Percentiles rank a stretch among this genome's conserved stretches.
These are phyloP conservation scores for Drosophila truncata DNA, from an alignment of 1,140 invertebrate genomes.

Conservation along the genomic window DNA sequence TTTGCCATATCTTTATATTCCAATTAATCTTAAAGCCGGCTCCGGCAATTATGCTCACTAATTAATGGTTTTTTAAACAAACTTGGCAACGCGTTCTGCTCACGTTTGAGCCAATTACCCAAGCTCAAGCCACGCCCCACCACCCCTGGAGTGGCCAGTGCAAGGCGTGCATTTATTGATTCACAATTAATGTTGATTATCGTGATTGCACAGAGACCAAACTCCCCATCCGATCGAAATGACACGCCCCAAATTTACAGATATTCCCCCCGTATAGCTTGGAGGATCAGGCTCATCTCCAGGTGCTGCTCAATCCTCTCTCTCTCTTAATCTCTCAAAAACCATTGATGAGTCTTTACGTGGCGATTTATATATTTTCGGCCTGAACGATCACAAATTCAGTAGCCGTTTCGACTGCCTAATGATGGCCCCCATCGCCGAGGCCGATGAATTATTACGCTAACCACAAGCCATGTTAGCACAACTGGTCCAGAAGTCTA, in stretches of 20 bases:
- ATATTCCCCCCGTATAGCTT: slow-evolving; percentile 41
- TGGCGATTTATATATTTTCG: slow-evolving; percentile 29
- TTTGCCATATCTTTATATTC: slow-evolving; percentile 65
- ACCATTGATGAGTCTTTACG: slow-evolving; percentile 40
- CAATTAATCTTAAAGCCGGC: slow-evolving; percentile 71
- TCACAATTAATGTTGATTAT: slow-evolving; percentile 81
- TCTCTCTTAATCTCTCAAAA: slow-evolving; percentile 15
- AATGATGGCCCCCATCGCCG: slow-evolving; percentile 66
- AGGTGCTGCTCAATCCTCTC: slow-evolving; percentile 4
- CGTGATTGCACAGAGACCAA: slow-evolving; percentile 57
- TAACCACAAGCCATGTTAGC: slow-evolving; percentile 81
- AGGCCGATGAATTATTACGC: slow-evolving; percentile 77
- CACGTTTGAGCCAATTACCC: slow-evolving; percentile 76
- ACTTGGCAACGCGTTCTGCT: slow-evolving; percentile 78
- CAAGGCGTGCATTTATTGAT: slow-evolving; percentile 79
- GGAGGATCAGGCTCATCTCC: background rate
- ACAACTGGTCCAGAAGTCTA: slow-evolving; percentile 82
- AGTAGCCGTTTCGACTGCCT: slow-evolving; percentile 81
- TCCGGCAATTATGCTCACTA: slow-evolving; percentile 68
- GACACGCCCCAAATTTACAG: slow-evolving; percentile 74
- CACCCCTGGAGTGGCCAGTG: slow-evolving; percentile 28
- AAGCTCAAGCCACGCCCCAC: slow-evolving; percentile 18
- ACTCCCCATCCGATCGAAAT: slow-evolving; percentile 27
- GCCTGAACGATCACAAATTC: slow-evolving; percentile 67
- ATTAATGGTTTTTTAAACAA: slow-evolving; percentile 80